These are phyloP conservation scores for Recurvirostra avosetta DNA, from an alignment of 2,113 vertebrate species.

Conservation along the genomic window DNA sequence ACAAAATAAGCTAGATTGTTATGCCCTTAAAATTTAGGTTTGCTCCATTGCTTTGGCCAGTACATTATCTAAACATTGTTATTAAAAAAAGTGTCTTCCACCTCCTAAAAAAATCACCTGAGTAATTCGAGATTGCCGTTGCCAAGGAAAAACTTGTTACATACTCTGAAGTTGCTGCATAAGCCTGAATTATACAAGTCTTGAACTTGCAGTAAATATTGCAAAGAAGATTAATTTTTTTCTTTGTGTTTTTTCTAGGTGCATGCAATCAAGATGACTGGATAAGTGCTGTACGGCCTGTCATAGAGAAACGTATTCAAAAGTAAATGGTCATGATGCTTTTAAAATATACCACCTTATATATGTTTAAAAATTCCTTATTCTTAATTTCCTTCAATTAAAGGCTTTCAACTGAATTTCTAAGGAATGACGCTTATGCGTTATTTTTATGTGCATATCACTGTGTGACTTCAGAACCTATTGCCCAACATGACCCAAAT, in stretches of 20 bases:
- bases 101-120: not conserved
- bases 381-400: not conserved
- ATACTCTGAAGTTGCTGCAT: not conserved
- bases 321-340: constrained; percentile 80
- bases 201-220: not conserved
- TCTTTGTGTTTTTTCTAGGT: constrained; percentile 68
- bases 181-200: not conserved
- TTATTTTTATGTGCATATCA: not conserved
- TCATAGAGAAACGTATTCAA: constrained; percentile 98
- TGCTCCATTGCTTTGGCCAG: not conserved
- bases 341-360: not conserved
- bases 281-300: constrained; percentile 93
- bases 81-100: not conserved
- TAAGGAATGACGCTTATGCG: not conserved
- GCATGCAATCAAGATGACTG: constrained; percentile 93
- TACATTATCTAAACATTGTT: not conserved
- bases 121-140: not conserved
- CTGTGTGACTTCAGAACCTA: not conserved
- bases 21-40: not conserved
- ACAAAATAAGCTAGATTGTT: not conserved
- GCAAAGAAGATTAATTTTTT: not conserved
- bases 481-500: not conserved
- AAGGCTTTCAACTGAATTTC: not conserved
- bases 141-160: not conserved
- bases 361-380: not conserved